Percentiles rank a stretch among this genome's conserved stretches.
These are phyloP conservation scores for Aethina tumida DNA, from an alignment of 1,140 invertebrate genomes.

Conservation along the genomic window DNA sequence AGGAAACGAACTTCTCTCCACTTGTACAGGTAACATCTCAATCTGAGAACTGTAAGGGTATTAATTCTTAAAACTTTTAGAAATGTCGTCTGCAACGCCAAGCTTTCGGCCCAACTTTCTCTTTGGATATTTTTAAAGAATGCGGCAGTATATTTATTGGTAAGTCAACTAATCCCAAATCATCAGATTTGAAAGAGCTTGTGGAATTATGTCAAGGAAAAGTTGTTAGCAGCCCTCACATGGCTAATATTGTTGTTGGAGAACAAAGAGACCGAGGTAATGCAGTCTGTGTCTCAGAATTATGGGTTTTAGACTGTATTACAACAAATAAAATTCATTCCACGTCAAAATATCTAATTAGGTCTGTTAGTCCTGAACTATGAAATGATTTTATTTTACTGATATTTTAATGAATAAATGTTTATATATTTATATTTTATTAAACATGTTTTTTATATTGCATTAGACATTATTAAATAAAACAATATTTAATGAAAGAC, in stretches of 20 bases:
- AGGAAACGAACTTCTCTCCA: slow-evolving; percentile 39
- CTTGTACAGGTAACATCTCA: slow-evolving; percentile 38
- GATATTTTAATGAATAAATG: no score
- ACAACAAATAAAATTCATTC: slow-evolving; percentile 21
- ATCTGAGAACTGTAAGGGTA: no score
- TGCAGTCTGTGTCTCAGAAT: slow-evolving; percentile 35
- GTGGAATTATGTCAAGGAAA: slow-evolving; percentile 38
- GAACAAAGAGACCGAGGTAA: slow-evolving; percentile 26
- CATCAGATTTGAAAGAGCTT: slow-evolving; percentile 39
- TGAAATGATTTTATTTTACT: no score
- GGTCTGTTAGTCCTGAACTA: no score
- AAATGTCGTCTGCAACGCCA: slow-evolving; percentile 39
- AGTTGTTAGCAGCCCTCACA: slow-evolving; percentile 30
- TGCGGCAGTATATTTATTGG: slow-evolving; percentile 40
- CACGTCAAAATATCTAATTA: no score
- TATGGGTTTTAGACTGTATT: slow-evolving; percentile 41
- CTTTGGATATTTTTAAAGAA: slow-evolving; percentile 38
- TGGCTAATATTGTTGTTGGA: slow-evolving; percentile 40
- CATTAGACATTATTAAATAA: no score
- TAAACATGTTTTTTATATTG: no score
- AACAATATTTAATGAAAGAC: no score
- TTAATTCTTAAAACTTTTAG: slow-evolving; percentile 27
- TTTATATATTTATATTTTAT: no score
- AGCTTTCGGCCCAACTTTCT: slow-evolving; percentile 39
- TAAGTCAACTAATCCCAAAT: slow-evolving; percentile 28